These are phyloP conservation scores for Dromiciops gliroides DNA, from an alignment of 2,113 vertebrate genomes.

Conservation along the genomic window DNA sequence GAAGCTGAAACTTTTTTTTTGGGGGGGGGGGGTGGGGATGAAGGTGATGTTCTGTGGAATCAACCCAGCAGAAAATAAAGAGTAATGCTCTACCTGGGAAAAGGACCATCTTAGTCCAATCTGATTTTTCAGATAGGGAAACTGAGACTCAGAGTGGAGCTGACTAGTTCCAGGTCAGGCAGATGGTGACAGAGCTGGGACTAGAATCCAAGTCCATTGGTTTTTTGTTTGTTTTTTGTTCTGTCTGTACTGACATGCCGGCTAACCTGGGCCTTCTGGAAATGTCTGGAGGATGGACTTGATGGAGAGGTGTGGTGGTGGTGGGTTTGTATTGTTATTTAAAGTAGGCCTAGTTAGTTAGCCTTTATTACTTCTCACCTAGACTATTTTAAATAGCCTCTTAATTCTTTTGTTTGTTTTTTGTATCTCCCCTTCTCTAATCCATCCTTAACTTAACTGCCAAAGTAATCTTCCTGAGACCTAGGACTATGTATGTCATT, in stretches of 20 bases:
- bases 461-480: not conserved
- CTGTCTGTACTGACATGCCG: not conserved
- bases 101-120: not conserved
- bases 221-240: not conserved
- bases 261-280: not conserved
- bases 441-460: not conserved
- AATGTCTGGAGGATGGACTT: not conserved
- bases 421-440: not conserved
- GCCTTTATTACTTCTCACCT: not conserved
- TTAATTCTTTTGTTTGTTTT: not conserved
- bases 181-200: not conserved
- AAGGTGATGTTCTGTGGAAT: not conserved
- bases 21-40: no score
- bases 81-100: not conserved
- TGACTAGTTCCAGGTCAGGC: not conserved
- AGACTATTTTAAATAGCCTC: not conserved
- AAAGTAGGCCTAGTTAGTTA: no score
- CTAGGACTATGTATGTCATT: not conserved
- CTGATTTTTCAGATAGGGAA: not conserved
- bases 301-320: not conserved
- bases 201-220: not conserved
- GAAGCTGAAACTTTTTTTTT: not conserved
- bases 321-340: not conserved
- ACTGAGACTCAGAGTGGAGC: not conserved
- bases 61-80: not conserved